phyloP scores from a whole-genome alignment of 2,797 vertebrate genomes.

The Phalanger gymnotis region DNA sequence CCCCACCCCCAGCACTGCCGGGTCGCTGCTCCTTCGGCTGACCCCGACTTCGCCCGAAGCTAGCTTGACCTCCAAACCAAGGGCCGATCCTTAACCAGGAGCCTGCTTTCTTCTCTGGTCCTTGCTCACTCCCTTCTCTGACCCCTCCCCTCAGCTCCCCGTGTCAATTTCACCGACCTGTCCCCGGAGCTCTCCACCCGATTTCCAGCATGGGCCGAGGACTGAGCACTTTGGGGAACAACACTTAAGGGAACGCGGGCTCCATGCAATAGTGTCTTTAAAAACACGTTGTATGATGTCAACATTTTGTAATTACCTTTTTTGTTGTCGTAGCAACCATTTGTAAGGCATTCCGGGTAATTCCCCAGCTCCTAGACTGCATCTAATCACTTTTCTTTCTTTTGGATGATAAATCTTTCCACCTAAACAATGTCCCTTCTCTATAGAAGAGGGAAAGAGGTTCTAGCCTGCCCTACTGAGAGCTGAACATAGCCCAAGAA shows the following conservation, averaged over 20 bases:
- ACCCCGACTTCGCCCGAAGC: constrained; percentile 53
- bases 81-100: too few species aligned
- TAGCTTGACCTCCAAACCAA: constrained; percentile 1
- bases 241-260: constrained; percentile 82
- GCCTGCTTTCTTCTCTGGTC: too few species aligned
- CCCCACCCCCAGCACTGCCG: constrained; percentile 49
- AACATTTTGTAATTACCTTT: constrained; percentile 84
- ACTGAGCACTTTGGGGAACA: constrained; percentile 77
- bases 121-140: too few species aligned
- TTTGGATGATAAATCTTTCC: too few species aligned
- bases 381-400: constrained; percentile 12
- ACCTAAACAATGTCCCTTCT: too few species aligned
- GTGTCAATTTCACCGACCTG: constrained; percentile 76
- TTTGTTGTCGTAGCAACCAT: constrained; percentile 68
- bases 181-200: constrained; percentile 57
- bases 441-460: too few species aligned
- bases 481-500: too few species aligned
- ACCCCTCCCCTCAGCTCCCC: not conserved
- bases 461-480: too few species aligned
- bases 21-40: constrained; percentile 54
- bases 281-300: constrained; percentile 63
- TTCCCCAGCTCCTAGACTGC: constrained; percentile 63
- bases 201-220: constrained; percentile 72
- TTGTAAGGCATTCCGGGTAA: constrained; percentile 78
- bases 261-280: constrained; percentile 83